Base-by-base conservation (phyloP, 1,140 invertebrate genomes). In the Drosophila pandora region DNA sequence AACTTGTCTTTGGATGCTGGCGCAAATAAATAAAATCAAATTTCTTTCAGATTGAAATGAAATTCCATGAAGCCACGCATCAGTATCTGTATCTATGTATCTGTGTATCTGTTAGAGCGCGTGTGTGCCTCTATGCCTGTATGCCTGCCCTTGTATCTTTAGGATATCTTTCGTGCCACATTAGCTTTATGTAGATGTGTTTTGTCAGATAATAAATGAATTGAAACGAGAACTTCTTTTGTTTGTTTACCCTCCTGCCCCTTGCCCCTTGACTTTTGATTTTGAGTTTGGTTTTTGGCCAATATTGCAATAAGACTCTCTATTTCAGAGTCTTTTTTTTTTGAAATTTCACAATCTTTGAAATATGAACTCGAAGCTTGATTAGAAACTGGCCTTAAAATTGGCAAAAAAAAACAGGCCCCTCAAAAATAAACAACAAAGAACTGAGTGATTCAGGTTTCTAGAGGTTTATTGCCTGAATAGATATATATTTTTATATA, bases 21-120 rank as follows among this genome's bases (percentile, higher is more conserved):
- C 55, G 56, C 60, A 70, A 69, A 71, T 71, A 71, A 71, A 70
- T 71, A 69, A 72, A 72, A 71, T 74, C 63, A 79, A 68, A 68
- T 80, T 80, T 74, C 56, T 62, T 83, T 82, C 49, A 64, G 56
- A 59, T 67, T 67, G 67, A 81, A 83, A 83, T 78, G 75, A 83
- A 82, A 82, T 82, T 74, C 74, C 54, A 45, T 81, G 52, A 65
- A 70, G 57, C 72, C 72, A 68, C 65, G 65, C 64, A 69, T 69
- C 23, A 45, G 65, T 56, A 30, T 68, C 25, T 39, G 41, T 37
- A 37, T n/a, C 34, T 37, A 8, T 65, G 23, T 55, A 45, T 68
- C 21, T 34, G 34, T 13, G 37, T 54, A n/a, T 34, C n/a, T 53
- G 32, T 37, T 1, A 10, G 10, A 37, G 34, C 34, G 34, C 34